These are phyloP conservation scores for Crambe crambe DNA, from an alignment of 37 sponge, comb jelly and placozoan genomes.

Conservation along the genomic window DNA sequence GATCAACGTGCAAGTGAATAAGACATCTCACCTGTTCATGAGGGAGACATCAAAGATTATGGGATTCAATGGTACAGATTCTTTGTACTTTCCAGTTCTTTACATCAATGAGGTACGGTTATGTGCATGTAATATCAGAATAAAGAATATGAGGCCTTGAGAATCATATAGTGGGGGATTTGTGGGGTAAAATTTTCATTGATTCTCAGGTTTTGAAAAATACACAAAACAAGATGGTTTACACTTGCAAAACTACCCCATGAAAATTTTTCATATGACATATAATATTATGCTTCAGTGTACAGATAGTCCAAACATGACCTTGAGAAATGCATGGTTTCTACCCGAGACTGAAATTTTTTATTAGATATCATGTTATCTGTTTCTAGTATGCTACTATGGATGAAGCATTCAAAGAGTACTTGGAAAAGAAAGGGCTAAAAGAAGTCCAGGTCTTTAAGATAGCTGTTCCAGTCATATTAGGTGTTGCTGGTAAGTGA, in stretches of 20 bases:
- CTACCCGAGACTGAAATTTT: background rate
- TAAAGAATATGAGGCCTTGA: too few species aligned
- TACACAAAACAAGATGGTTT: too few species aligned
- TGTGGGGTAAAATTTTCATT: too few species aligned
- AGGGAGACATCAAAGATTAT: conserved; percentile 26
- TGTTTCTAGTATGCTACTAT: conserved; percentile 59
- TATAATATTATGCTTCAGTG: too few species aligned
- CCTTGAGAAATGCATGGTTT: background rate
- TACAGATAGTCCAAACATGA: too few species aligned
- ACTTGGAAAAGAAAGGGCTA: conserved; percentile 46
- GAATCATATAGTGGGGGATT: too few species aligned
- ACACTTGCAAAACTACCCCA: too few species aligned
- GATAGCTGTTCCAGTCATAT: background rate
- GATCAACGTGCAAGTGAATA: conserved; percentile 62
- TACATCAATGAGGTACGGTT: conserved; percentile 70
- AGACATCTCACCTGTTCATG: background rate
- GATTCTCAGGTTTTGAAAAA: too few species aligned
- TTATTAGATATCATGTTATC: too few species aligned
- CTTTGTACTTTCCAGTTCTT: conserved; percentile 61
- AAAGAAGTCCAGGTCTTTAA: conserved; percentile 2
- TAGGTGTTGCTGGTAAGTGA: conserved; percentile 40
- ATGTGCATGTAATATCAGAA: background rate
- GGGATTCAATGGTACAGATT: conserved; percentile 11
- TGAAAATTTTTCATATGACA: too few species aligned
- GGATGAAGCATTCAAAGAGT: conserved; percentile 25